These are phyloP conservation scores for Channa maculata DNA, from an alignment of 2,113 vertebrate genomes.

Conservation along the genomic window DNA sequence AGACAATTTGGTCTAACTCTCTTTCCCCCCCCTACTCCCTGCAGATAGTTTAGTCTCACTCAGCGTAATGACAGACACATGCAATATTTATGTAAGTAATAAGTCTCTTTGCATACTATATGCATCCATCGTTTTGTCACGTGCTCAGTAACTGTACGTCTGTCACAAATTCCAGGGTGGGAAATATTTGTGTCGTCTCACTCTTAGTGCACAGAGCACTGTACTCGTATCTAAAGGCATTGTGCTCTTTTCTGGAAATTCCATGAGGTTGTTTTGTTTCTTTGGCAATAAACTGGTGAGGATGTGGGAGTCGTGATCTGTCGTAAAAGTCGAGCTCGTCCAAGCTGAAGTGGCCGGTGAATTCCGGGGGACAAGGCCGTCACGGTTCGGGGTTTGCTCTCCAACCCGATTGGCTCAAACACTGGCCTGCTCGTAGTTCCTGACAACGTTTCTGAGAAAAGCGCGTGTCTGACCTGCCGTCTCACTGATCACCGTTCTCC, in stretches of 20 bases:
- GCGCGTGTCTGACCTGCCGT: constrained; percentile 49
- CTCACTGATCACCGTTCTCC: constrained; percentile 62
- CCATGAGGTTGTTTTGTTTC: constrained; percentile 29
- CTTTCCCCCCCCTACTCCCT: constrained; percentile 1
- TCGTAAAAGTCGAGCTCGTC: not conserved
- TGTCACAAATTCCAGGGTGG: constrained; percentile 32
- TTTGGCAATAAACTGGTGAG: not conserved
- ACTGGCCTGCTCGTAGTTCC: constrained; percentile 18
- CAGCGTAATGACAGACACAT: constrained; percentile 66
- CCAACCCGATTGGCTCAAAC: constrained; percentile 8
- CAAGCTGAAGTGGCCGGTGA: not conserved
- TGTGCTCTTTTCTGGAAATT: constrained; percentile 13
- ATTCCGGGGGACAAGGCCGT: constrained; percentile 3
- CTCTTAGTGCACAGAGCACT: constrained; percentile 40
- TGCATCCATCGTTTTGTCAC: constrained; percentile 41
- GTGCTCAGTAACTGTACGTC: constrained; percentile 67
- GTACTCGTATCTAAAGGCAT: constrained; percentile 44
- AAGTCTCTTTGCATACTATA: constrained; percentile 58
- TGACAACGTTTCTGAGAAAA: constrained; percentile 37
- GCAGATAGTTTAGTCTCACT: constrained; percentile 63
- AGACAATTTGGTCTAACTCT: constrained; percentile 35
- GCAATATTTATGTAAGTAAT: constrained; percentile 80
- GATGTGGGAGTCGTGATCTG: constrained; percentile 9
- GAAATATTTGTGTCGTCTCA: constrained; percentile 44
- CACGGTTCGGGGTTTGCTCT: not conserved